These are phyloP conservation scores for Parelbella ahira DNA, from an alignment of 2,888 invertebrate genomes.

Conservation along the genomic window DNA sequence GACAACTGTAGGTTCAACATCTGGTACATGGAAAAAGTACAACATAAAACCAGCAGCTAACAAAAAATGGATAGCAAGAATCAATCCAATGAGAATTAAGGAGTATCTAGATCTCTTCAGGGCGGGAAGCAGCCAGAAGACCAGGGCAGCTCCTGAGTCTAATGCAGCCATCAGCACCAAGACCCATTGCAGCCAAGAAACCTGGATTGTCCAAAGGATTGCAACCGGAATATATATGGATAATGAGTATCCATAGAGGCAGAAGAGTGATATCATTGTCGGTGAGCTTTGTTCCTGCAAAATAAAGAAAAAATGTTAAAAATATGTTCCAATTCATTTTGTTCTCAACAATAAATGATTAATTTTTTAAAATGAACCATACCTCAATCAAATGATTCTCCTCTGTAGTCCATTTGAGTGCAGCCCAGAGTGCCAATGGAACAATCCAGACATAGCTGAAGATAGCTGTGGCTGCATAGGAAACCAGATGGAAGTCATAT, in stretches of 20 bases:
- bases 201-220: slow-evolving; percentile 93
- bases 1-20: slow-evolving; percentile 25
- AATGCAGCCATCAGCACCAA: slow-evolving; percentile 90
- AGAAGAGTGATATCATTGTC: slow-evolving; percentile 91
- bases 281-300: slow-evolving; percentile 79
- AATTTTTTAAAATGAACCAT: too few relatives aligned
- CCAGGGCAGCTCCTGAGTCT: slow-evolving; percentile 91
- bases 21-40: slow-evolving; percentile 87
- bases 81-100: slow-evolving; percentile 70
- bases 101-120: slow-evolving; percentile 82
- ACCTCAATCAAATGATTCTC: slow-evolving; percentile 17
- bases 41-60: slow-evolving; percentile 93
- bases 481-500: slow-evolving; percentile 96
- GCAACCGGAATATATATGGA: slow-evolving; percentile 97
- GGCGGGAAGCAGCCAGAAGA: slow-evolving; percentile 90
- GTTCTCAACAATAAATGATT: too few relatives aligned
- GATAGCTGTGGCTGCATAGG: slow-evolving; percentile 94
- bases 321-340: too few relatives aligned
- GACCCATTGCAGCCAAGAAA: slow-evolving; percentile 92
- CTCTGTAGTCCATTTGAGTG: slow-evolving; percentile 88
- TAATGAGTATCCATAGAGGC: slow-evolving; percentile 97
- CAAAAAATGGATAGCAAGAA: slow-evolving; percentile 88
- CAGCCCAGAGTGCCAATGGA: slow-evolving; percentile 90
- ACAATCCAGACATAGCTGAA: slow-evolving; percentile 93
- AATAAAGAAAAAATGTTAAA: too few relatives aligned